A percentile compares a stretch with the other conserved stretches of the same genome.
Evolutionary conservation across 2,888 invertebrate genomes (phyloP).

Genomic region (Dicranocentrus wangi): DNA sequence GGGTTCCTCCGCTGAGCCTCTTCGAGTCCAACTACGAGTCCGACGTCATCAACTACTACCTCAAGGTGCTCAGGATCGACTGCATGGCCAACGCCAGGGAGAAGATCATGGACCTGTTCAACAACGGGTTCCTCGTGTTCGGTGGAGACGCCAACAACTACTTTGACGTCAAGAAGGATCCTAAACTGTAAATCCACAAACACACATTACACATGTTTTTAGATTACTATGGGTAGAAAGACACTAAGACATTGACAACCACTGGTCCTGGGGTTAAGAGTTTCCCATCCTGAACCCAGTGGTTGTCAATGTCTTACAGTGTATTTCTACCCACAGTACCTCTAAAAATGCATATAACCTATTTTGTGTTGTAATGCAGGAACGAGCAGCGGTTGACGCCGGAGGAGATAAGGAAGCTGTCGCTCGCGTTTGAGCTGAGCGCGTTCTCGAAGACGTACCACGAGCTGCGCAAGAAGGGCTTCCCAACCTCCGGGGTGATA

Average conservation of each 20-base stretch:
- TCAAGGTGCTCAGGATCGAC: conserved; percentile 36
- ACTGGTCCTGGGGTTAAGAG: no score
- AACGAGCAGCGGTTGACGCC: conserved; percentile 14
- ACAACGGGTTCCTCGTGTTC: conserved; percentile 26
- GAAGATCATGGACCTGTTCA: conserved; percentile 24
- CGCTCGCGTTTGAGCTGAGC: conserved; percentile 38
- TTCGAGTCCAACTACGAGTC: not conserved
- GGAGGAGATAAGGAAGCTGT: conserved; percentile 18
- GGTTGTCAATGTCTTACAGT: no score
- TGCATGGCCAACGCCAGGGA: conserved; percentile 16
- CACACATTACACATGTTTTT: not conserved
- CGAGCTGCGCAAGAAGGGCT: not conserved
- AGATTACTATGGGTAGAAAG: no score
- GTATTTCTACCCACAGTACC: no score
- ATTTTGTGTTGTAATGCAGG: not conserved
- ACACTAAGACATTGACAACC: no score
- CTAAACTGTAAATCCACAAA: not conserved
- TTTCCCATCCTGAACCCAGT: no score
- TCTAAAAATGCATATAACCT: no score
- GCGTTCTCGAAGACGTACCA: conserved; percentile 40
- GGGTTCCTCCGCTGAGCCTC: not conserved
- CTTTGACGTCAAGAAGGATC: conserved; percentile 20
- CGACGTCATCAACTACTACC: conserved; percentile 40
- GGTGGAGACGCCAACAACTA: not conserved
- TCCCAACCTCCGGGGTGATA: not conserved